Base-by-base conservation (phyloP, 2,797 vertebrate species). In the Cygnus olor region DNA sequence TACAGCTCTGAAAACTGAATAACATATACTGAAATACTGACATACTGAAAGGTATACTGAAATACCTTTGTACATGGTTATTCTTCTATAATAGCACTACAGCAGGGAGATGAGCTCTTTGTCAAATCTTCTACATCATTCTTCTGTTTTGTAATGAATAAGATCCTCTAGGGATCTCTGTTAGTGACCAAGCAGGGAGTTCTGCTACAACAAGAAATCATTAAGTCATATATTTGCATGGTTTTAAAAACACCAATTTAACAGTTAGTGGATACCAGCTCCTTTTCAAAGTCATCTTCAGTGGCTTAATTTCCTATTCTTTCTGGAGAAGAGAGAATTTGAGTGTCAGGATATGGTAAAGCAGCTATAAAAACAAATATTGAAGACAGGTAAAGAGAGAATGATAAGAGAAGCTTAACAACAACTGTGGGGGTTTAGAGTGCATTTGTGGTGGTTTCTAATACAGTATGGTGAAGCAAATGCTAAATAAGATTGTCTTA, bases 1-100 rank as follows among this genome's bases (percentile, higher is more conserved):
- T 25, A 38, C 13, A 95, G 88, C 79, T 95, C 95, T 95, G 94
- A 97, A 95, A 98, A 92, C 78, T 95, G 93, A 96, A 98, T 97
- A 95, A 97, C 71, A 92, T 97, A 95, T 96, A 96, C 93, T 95
- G 94, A 16, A 42, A 42, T 42, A 42, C 42, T 42, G 42, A 16
- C 42, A 49, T 49, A 49, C 22, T 24, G 47, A 49, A 49, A 49
- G 47, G 24, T 49, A 53, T 94, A 93, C 70, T 88, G 88, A 95
- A 97, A 95, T 92, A 96, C 91, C 76, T 96, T 91, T 91, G 76
- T 96, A 92, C 93, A 80, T 87, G 61, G 92, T 89, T 96, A 74
- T 93, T 97, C 85, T 94, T 88, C 53, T 87, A 32, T 96, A 96
- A 89, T 97, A 82, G n/a, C 61, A 86, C 88, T 89, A 95, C 68